Conservation (phyloP, 2,888 invertebrate species). For the Charanyca ferruginea region DNA sequence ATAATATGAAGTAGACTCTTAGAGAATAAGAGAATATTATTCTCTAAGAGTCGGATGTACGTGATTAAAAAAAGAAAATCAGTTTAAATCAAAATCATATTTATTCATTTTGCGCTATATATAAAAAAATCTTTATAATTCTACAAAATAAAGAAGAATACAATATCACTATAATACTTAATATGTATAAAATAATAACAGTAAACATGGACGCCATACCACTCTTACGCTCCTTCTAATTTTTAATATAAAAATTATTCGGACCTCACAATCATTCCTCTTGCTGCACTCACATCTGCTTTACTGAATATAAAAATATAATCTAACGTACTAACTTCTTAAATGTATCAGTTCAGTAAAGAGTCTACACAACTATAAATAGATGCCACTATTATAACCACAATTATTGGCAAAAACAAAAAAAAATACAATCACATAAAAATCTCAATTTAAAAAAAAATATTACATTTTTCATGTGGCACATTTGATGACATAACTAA, state of each 20-base stretch:
- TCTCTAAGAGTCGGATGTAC: no score
- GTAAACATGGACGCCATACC: conserved; percentile 85
- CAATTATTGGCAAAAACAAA: conserved; percentile 69
- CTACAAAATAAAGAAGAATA: conserved; percentile 86
- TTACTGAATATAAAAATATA: conserved; percentile 81
- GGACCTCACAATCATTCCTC: conserved; percentile 78
- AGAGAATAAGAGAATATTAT: no score
- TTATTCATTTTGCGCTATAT: conserved; percentile 85
- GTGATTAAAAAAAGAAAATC: conserved; percentile 33
- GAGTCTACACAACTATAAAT: conserved; percentile 72
- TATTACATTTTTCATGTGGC: conserved; percentile 71
- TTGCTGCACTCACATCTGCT: conserved; percentile 70
- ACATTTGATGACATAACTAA: conserved; percentile 64
- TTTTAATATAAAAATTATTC: conserved; percentile 90
- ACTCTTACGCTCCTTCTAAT: conserved; percentile 85
- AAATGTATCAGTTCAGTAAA: conserved; percentile 87
- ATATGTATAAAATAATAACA: conserved; percentile 81
- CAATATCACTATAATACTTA: conserved; percentile 89
- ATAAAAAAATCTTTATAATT: conserved; percentile 87
- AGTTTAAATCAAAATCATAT: conserved; percentile 81
- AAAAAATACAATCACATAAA: conserved; percentile 72
- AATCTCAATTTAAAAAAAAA: conserved; percentile 72
- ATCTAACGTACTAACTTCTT: conserved; percentile 77
- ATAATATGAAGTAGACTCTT: no score
- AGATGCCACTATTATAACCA: conserved; percentile 68